These are phyloP conservation scores for Sialis fuliginosa DNA, from an alignment of 2,888 invertebrate genomes.

Conservation along the genomic window DNA sequence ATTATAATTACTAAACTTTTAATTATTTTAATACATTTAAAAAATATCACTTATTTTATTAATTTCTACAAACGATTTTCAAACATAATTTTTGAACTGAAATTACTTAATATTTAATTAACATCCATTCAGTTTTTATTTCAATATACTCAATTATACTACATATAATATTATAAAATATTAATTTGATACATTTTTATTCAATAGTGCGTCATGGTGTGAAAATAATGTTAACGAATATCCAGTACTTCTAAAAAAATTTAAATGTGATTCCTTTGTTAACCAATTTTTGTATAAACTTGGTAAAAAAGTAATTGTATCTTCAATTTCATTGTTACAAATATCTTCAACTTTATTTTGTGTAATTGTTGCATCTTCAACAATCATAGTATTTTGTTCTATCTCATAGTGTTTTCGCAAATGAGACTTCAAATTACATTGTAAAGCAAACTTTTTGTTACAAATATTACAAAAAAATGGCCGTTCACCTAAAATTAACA, in stretches of 20 bases:
- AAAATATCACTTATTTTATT: too few species aligned
- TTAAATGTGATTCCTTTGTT: slow-evolving; percentile 1
- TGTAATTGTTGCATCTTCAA: neutral
- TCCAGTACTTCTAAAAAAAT: neutral
- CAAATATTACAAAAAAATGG: slow-evolving; percentile 13
- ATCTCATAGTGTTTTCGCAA: slow-evolving; percentile 11
- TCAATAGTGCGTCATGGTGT: too few species aligned
- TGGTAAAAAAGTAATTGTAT: neutral
- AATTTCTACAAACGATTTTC: too few species aligned
- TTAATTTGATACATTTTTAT: too few species aligned
- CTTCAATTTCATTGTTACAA: neutral
- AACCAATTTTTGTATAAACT: slow-evolving; percentile 4
- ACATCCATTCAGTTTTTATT: too few species aligned
- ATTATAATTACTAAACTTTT: too few species aligned
- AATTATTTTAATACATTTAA: too few species aligned
- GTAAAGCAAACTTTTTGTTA: slow-evolving; percentile 14
- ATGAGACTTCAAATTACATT: slow-evolving; percentile 15
- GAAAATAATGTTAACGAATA: neutral
- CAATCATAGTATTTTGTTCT: neutral
- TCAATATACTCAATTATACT: too few species aligned
- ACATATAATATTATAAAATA: too few species aligned
- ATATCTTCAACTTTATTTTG: neutral
- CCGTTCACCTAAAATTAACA: slow-evolving; percentile 11
- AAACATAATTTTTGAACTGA: too few species aligned
- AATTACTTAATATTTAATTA: too few species aligned